phyloP scores from a whole-genome alignment of 2,888 invertebrate species.

The Harpalus rufipes region DNA sequence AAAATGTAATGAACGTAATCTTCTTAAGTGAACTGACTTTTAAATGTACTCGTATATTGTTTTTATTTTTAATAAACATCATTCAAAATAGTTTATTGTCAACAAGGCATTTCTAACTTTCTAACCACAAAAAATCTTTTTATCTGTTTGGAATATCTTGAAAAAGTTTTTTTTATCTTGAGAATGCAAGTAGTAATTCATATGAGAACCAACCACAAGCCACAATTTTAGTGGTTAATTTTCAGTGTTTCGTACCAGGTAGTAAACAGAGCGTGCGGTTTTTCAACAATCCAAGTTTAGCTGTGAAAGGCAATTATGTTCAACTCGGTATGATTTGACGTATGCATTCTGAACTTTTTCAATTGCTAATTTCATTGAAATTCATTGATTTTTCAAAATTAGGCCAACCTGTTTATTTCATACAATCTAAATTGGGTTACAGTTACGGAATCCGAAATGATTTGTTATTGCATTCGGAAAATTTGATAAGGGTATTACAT shows the following conservation, averaged over 20 bases:
- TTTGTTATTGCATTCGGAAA: not conserved
- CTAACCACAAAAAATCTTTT: too few species aligned
- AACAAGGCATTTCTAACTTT: too few species aligned
- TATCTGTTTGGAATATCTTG: too few species aligned
- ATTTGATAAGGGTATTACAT: too few species aligned
- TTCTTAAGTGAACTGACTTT: too few species aligned
- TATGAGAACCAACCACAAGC: too few species aligned
- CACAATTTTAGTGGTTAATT: not conserved
- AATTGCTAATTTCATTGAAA: slow-evolving; percentile 41
- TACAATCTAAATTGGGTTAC: not conserved
- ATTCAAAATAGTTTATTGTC: too few species aligned
- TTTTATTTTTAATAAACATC: too few species aligned
- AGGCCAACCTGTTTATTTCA: not conserved
- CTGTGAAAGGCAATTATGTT: slow-evolving; percentile 32
- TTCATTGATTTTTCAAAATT: slow-evolving; percentile 20
- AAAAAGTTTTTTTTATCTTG: too few species aligned
- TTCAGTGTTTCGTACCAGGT: not conserved
- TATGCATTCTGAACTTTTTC: slow-evolving; percentile 23
- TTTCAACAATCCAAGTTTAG: not conserved
- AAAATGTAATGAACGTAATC: too few species aligned
- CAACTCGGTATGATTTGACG: slow-evolving; percentile 15
- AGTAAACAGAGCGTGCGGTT: not conserved
- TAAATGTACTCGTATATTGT: too few species aligned
- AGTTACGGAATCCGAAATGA: not conserved
- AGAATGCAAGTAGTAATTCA: too few species aligned